These are phyloP conservation scores for Spodoptera littoralis DNA, from an alignment of 2,888 invertebrate genomes.

Conservation along the genomic window DNA sequence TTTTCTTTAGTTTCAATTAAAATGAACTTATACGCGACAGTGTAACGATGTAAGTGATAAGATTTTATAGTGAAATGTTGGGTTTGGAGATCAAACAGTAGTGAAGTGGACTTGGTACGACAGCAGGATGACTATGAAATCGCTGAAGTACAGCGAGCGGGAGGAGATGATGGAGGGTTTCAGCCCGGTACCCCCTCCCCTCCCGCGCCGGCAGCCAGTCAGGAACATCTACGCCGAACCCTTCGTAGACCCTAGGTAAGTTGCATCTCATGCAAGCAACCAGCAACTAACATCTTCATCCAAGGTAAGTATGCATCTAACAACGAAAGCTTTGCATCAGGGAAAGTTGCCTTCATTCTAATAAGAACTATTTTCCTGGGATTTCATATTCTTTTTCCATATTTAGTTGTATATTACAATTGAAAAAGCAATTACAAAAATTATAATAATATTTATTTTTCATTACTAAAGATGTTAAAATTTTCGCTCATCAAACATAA, in stretches of 20 bases:
- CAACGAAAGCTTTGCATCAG: conserved; percentile 28
- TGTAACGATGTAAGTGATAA: conserved; percentile 83
- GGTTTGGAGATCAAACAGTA: conserved; percentile 67
- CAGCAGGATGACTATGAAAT: conserved; percentile 90
- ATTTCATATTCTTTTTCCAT: too few relatives aligned
- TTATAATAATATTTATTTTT: too few relatives aligned
- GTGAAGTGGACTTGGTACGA: conserved; percentile 79
- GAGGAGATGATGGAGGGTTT: conserved; percentile 88
- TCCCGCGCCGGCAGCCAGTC: conserved; percentile 90
- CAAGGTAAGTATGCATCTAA: conserved; percentile 54
- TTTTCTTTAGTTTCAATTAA: conserved; percentile 55
- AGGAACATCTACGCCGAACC: conserved; percentile 91
- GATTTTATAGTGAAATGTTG: conserved; percentile 77
- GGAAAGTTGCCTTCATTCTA: too few relatives aligned
- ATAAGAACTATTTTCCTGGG: too few relatives aligned
- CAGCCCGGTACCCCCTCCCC: conserved; percentile 90
- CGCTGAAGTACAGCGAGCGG: conserved; percentile 88
- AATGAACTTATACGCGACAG: conserved; percentile 65
- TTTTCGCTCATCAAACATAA: too few relatives aligned
- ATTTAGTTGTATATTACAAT: too few relatives aligned
- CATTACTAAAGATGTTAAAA: too few relatives aligned
- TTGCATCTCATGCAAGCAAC: conserved; percentile 46
- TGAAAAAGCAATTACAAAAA: too few relatives aligned
- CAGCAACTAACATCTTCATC: conserved; percentile 46
- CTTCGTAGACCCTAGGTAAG: conserved; percentile 90